A percentile compares a stretch with the other conserved stretches of the same genome.
phyloP scores from a whole-genome alignment of 2,888 invertebrate species.

The Smittia aterrima region DNA sequence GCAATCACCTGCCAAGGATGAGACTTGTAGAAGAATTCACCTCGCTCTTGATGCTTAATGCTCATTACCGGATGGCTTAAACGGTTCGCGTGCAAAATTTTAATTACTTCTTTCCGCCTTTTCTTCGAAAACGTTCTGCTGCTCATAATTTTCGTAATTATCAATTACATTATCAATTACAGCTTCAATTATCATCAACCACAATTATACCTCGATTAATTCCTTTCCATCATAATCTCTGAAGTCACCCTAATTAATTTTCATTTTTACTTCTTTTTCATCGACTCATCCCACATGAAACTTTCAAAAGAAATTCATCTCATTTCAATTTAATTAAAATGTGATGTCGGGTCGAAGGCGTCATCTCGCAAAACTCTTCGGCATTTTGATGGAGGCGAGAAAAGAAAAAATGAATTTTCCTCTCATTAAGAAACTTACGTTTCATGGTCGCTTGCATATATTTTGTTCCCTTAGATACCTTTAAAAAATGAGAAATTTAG shows the following conservation, averaged over 20 bases:
- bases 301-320: neutral
- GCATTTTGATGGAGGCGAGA: neutral
- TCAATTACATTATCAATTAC: conserved; percentile 1
- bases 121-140: neutral
- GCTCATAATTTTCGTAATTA: neutral
- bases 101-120: neutral
- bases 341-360: conserved; percentile 5
- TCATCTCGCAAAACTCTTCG: neutral
- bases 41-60: neutral
- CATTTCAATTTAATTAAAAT: conserved; percentile 40
- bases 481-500: too few species aligned
- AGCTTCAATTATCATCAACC: neutral
- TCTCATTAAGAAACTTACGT: neutral
- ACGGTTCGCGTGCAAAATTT: neutral
- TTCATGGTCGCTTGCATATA: neutral
- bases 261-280: neutral
- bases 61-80: neutral
- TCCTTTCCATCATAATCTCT: neutral
- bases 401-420: neutral
- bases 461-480: neutral
- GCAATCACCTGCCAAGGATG: too few species aligned
- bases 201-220: conserved; percentile 16
- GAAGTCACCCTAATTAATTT: conserved; percentile 26
- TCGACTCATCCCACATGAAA: too few species aligned
- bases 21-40: too few species aligned